Percentiles rank a stretch among this genome's conserved stretches.
Evolutionary conservation across 1,140 invertebrate species (phyloP).

Genomic region (Maniola jurtina): DNA sequence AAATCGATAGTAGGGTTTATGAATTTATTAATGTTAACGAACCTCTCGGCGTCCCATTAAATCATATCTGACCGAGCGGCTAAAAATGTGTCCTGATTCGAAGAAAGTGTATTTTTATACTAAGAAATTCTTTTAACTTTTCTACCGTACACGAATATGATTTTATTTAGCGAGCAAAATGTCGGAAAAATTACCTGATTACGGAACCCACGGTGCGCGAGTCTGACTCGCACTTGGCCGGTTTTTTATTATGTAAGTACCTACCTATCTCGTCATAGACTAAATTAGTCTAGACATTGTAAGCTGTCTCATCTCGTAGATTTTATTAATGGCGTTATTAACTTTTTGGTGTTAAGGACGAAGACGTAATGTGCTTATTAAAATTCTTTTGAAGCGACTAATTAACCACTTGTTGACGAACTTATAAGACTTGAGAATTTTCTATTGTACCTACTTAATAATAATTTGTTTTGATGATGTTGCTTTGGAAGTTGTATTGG

Average conservation of each 20-base stretch:
- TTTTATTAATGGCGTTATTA: conserved; percentile 10
- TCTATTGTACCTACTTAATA: not conserved
- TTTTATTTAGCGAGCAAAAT: no score
- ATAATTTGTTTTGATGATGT: no score
- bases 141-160: not conserved
- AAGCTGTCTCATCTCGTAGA: not conserved
- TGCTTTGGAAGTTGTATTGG: not conserved
- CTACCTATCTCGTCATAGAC: not conserved
- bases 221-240: no score
- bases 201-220: no score
- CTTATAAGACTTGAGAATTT: not conserved
- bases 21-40: conserved; percentile 72
- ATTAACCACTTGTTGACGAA: conserved; percentile 9
- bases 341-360: conserved; percentile 6
- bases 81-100: conserved; percentile 57
- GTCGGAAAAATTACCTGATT: no score
- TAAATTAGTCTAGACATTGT: not conserved
- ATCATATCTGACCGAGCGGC: conserved; percentile 70
- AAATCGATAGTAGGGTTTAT: conserved; percentile 41
- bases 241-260: no score
- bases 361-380: conserved; percentile 10
- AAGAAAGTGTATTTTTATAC: conserved; percentile 58
- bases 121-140: not conserved
- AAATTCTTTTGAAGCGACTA: conserved; percentile 4
- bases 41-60: conserved; percentile 64